Base-by-base conservation (phyloP, 2,797 vertebrate genomes). In the Thamnophis elegans region DNA sequence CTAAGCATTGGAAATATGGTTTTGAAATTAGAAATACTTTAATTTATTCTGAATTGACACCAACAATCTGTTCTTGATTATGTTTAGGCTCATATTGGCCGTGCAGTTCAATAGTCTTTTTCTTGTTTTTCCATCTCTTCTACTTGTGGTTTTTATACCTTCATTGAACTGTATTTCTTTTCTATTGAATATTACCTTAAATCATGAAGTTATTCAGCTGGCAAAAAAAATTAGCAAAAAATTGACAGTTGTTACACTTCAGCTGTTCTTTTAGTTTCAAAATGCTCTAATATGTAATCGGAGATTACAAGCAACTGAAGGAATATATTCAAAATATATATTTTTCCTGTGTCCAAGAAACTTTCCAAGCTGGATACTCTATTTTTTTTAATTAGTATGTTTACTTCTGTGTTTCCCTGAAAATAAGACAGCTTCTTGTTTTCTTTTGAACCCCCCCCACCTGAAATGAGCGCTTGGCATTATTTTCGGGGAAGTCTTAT, bases 251-350 rank as follows among this genome's bases (percentile, higher is more conserved):
- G 42, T 60, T 87, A 59, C 25, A 42, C 25, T 47, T 87, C 47
- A 73, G 68, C 68, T 73, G 68, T 73, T 20, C 68, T 36, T 36
- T 5, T 0, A 47, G 68, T 1, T 12, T n/a, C 93, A 26, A 32
- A 55, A 51, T 89, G 85, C 53, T 90, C 51, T 18, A 25, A 92
- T 86, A 20, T 68, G 9, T 90, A 93, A 88, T 0, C 87, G 56
- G 47, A 90, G 25, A 90, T 94, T 78, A 89, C 90, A 91, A 58
- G 87, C 8, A 22, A 68, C 6, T 68, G 88, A 92, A 94, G 53
- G 28, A 47, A 36, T 10, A 5, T 94, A 28, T 88, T 91, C 32
- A 93, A 51, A 91, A 95, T 85, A 11, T 53, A 59, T 32, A 7
- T 20, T 86, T 55, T 53, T 73, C 89, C 1, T 87, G 68, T 65